phyloP scores from a whole-genome alignment of 1,140 invertebrate species.

The Cotesia typhae region DNA sequence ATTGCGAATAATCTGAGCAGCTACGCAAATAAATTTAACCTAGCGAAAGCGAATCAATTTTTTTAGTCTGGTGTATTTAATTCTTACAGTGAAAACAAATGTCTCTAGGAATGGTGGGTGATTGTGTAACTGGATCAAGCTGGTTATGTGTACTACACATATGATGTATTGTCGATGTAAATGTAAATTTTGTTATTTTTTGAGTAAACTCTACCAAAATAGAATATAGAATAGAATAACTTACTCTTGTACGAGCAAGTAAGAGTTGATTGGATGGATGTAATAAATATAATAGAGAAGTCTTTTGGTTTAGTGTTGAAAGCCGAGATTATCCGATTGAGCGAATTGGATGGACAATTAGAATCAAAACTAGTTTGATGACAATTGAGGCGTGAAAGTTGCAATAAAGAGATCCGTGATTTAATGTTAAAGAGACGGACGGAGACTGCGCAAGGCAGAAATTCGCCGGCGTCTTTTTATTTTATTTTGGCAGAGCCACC shows the following conservation, averaged over 20 bases:
- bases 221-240: not conserved
- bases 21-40: too few species aligned
- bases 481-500: slow-evolving; percentile 41
- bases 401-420: slow-evolving; percentile 17
- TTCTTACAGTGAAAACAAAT: too few species aligned
- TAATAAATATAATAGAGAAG: too few species aligned
- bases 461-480: slow-evolving; percentile 38
- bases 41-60: too few species aligned
- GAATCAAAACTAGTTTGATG: slow-evolving; percentile 22
- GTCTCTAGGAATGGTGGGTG: too few species aligned
- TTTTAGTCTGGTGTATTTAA: too few species aligned
- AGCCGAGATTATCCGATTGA: too few species aligned
- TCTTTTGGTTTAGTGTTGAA: too few species aligned
- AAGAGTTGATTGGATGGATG: too few species aligned
- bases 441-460: slow-evolving; percentile 25
- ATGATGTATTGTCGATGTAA: too few species aligned
- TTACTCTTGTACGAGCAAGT: not conserved
- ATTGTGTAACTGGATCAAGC: not conserved
- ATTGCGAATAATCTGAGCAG: too few species aligned
- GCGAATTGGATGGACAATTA: slow-evolving; percentile 19
- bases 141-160: not conserved
- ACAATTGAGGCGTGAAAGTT: slow-evolving; percentile 36
- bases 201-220: not conserved
- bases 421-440: slow-evolving; percentile 1
- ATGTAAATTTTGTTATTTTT: too few species aligned